Base-by-base conservation (phyloP, 2,113 vertebrate species). In the Myanophis thanlyinensis region DNA sequence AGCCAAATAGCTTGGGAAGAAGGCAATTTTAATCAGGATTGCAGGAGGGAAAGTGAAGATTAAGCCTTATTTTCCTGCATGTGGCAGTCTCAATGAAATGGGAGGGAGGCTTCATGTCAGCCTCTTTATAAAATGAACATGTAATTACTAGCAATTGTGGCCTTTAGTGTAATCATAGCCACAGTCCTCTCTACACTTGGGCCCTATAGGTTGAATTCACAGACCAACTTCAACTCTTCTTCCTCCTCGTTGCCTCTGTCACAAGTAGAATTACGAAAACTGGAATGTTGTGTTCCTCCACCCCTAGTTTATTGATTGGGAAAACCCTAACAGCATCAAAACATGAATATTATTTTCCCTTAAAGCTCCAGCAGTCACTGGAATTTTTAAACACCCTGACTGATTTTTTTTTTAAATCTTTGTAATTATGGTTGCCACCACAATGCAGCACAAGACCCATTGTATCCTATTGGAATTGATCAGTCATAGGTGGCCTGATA, bases 251-350 rank as follows among this genome's bases (percentile, higher is more conserved):
- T 80, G 62, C 59, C 15, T 88, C 30, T 67, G 5, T 5, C 3
- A 1, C 12, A 88, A 91, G 44, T 67, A 40, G 93, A 56, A 25
- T 89, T 88, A 35, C 59, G 13, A 56, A 87, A 89, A 35, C 13
- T 51, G 20, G 73, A 23, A 56, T 53, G 0, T 1, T n/a, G n/a
- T n/a, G n/a, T n/a, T 1, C 49, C 67, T 62, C 40, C 2, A 30
- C 1, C 12, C 67, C 27, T 86, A 85, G 62, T 88, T 91, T 56
- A 89, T n/a, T 91, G 90, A 89, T 94, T 89, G 67, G 46, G 46
- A 54, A 9, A 9, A 4, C 90, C 12, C 20, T 85, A 35, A 15
- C 27, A 47, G 30, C 90, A 40, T 22, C 80, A 93, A 25, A 94
- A 92, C 7, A 56, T 10, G 85, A 23, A 20, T 49, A 30, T 86